Base-by-base conservation (phyloP, 2,113 vertebrate species). In the Pangasianodon gigas region DNA sequence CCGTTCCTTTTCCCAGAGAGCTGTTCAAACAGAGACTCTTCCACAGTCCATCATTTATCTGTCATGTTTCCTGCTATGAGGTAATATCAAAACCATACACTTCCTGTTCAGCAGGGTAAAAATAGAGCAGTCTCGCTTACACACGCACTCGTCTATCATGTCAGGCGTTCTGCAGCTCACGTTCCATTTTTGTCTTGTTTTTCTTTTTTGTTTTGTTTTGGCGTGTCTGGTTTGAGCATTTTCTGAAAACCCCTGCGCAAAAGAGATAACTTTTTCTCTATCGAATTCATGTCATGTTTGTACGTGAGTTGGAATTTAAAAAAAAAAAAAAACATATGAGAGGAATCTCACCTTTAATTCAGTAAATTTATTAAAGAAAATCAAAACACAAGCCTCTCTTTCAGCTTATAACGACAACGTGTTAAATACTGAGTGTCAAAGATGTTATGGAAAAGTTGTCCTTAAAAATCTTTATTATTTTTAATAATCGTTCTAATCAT, bases 81-180 rank as follows among this genome's bases (percentile, higher is more conserved):
- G 83, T 90, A 54, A 90, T 84, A 86, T 88, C 85, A 92, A 93
- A 94, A 92, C 86, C 91, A 92, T 92, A 89, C 86, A 75, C 87
- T 91, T 88, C 89, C 44, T 85, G 67, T 29, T 29, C 74, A 52
- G 10, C 19, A 0, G 0, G 71, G 82, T 90, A 88, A 90, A 89
- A 88, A 89, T 67, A 87, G 79, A 74, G 74, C 69, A 2, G 69
- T 44, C 41, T 75, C 19, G 21, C 8, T 6, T 9, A 75, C 74
- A 75, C 74, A 75, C 41, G 19, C 11, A 19, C 74, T 21, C 71
- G 37, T 44, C 74, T 4, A 24, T 26, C 41, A 26, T 21, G 44
- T 26, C 41, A 9, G 6, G 32, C 19, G 69, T 74, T 37, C 37
- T 74, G 37, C 71, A 21, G 71, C 6, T 74, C 69, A 5, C n/a